Evolutionary conservation across 1,140 invertebrate species (phyloP).

Genomic region (Danaus melanippus): DNA sequence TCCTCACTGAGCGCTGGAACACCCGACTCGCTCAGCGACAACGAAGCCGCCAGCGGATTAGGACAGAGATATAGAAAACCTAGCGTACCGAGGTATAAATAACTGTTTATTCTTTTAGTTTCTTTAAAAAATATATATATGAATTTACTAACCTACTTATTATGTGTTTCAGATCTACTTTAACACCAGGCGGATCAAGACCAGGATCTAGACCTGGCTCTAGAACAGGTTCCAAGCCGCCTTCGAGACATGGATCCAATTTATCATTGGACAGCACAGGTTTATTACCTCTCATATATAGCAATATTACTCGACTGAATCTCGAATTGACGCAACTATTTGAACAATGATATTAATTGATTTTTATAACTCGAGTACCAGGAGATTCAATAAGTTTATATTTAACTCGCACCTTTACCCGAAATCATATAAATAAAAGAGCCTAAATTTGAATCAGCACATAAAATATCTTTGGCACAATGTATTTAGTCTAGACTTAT

Average conservation of each 20-base stretch:
- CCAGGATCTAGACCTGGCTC: conserved; percentile 86
- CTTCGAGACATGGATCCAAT: conserved; percentile 93
- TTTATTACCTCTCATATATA: conserved; percentile 47
- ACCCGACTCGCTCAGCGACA: conserved; percentile 89
- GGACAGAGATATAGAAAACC: conserved; percentile 76
- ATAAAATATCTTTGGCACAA: not conserved
- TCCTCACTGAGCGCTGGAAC: conserved; percentile 86
- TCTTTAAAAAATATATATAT: not conserved
- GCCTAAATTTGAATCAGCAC: too few relatives aligned
- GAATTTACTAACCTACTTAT: conserved; percentile 2
- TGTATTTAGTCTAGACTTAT: conserved; percentile 2
- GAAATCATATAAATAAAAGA: too few relatives aligned
- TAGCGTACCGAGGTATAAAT: conserved; percentile 69
- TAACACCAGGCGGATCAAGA: conserved; percentile 81
- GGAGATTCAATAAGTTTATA: too few relatives aligned
- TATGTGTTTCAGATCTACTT: conserved; percentile 60
- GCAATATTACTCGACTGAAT: too few relatives aligned
- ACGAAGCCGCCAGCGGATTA: conserved; percentile 82
- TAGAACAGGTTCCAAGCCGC: conserved; percentile 88
- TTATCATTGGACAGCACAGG: conserved; percentile 91
- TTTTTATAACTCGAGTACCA: too few relatives aligned
- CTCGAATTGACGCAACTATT: too few relatives aligned
- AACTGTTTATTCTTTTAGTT: not conserved
- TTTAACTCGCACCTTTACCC: too few relatives aligned
- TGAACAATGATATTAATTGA: too few relatives aligned